A percentile compares a stretch with the other conserved stretches of the same genome.
phyloP scores from a whole-genome alignment of 2,888 invertebrate genomes.

The Thelaira solivaga region DNA sequence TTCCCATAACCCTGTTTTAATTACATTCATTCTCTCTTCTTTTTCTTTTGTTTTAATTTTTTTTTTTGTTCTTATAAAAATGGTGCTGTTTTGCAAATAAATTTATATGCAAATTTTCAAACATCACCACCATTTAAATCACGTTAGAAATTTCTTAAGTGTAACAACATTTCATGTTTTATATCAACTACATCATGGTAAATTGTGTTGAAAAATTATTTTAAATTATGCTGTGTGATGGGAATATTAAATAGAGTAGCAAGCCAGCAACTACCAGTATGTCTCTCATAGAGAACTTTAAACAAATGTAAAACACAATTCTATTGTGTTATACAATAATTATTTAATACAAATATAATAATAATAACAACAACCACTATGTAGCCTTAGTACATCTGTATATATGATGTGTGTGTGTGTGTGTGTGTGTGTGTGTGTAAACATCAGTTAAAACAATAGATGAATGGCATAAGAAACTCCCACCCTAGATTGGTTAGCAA shows the following conservation, averaged over 20 bases:
- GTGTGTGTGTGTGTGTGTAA: too few species aligned
- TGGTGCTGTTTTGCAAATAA: conserved; percentile 1
- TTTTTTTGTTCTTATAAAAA: background rate
- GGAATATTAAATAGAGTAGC: conserved; percentile 8
- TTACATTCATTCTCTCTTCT: background rate
- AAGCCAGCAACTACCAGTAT: background rate
- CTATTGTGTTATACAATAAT: conserved; percentile 35
- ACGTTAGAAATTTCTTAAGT: conserved; percentile 19
- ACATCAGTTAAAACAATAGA: background rate
- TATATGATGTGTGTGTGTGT: too few species aligned
- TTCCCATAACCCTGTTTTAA: background rate
- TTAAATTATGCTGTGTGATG: conserved; percentile 23
- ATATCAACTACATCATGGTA: conserved; percentile 2
- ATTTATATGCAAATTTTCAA: conserved; percentile 44
- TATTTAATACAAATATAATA: conserved; percentile 17
- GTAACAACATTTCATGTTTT: conserved; percentile 34
- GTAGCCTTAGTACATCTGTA: too few species aligned
- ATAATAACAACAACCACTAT: background rate
- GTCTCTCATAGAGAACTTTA: too few species aligned
- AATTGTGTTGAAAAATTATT: conserved; percentile 38
- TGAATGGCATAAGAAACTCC: conserved; percentile 17
- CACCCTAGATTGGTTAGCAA: conserved; percentile 16
- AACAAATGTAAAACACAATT: conserved; percentile 19
- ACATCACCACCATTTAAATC: conserved; percentile 27
- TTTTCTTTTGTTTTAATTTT: too few species aligned